Base-by-base conservation (phyloP, 2,888 invertebrate species). In the Drosophila melanocephala region DNA sequence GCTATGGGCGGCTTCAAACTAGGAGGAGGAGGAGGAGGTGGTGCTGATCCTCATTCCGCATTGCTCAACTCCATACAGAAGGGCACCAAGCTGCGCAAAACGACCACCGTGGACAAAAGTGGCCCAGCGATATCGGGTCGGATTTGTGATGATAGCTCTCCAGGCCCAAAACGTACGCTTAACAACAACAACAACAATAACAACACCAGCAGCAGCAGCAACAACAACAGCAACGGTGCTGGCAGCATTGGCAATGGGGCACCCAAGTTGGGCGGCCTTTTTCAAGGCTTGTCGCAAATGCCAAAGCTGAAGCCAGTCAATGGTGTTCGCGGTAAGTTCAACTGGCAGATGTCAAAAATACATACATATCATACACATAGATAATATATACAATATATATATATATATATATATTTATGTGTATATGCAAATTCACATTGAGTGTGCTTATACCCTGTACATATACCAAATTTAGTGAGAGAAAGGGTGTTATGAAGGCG, bases 61-160 rank as follows among this genome's bases (percentile, higher is more conserved):
- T 94, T 98, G 70, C 94, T 98, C 52, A 96, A 95, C 90, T 97
- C 97, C 16, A 98, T 98, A 88, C 95, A 97, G 87, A 96, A 96
- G 93, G 98, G 98, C 68, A 94, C 96, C 61, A 95, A 95, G 88
- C 94, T 98, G 80, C 98, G 97, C 93, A 98, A 98, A 94, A 95
- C 97, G 63, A 96, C 96, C 0, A 98, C 98, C n/a, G 96, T 97
- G 88, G 98, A 98, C 93, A 97, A 97, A 94, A 98, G 98, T 95
- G 96, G 95, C 61, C 98, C 98, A 0, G 93, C 95, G 59, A 94
- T 97, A 81, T 94, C 96, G 84, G 97, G 97, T 94, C 83, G 83
- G 14, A 77, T 87, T 1, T 85, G 85, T 28, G 87, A 79, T 16
- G 78, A 74, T 22, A 67, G 35, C 10, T 35, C 55, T 7, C 47